Conservation (phyloP, 2,888 invertebrate genomes). For the Drosophila multiciliata region DNA sequence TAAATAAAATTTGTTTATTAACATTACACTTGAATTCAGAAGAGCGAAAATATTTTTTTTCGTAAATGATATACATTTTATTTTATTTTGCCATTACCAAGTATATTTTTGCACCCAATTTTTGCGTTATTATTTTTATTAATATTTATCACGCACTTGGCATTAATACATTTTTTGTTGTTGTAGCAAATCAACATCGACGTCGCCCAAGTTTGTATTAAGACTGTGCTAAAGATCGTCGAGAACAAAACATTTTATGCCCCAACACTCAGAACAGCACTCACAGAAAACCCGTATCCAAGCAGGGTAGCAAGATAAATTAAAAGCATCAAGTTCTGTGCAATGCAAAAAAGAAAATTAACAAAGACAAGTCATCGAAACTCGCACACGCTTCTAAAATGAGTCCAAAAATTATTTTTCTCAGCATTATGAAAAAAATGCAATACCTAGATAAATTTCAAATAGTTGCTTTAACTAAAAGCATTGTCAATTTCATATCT, state of each 20-base stretch:
- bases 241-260: constrained; percentile 57
- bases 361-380: not conserved
- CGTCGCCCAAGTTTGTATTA: constrained; percentile 42
- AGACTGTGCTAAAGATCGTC: constrained; percentile 62
- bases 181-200: constrained; percentile 19
- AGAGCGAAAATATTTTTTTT: constrained; percentile 2
- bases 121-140: constrained; percentile 19
- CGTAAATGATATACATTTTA: not conserved
- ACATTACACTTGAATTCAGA: not conserved
- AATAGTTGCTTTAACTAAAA: not conserved
- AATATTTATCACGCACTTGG: constrained; percentile 7
- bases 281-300: constrained; percentile 60
- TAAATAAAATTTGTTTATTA: not conserved
- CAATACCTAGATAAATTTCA: not conserved
- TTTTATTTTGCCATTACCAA: not conserved
- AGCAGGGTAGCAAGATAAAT: constrained; percentile 48
- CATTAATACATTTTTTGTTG: not conserved
- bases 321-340: constrained; percentile 40
- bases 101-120: constrained; percentile 3
- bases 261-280: constrained; percentile 33
- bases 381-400: constrained; percentile 18
- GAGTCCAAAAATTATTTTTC: not conserved
- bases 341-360: not conserved
- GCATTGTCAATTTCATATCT: not conserved
- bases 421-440: not conserved